A percentile compares a stretch with the other conserved stretches of the same genome.
These are phyloP conservation scores for Oreohelix idahoensis DNA, from an alignment of 1,140 invertebrate species.

Conservation along the genomic window DNA sequence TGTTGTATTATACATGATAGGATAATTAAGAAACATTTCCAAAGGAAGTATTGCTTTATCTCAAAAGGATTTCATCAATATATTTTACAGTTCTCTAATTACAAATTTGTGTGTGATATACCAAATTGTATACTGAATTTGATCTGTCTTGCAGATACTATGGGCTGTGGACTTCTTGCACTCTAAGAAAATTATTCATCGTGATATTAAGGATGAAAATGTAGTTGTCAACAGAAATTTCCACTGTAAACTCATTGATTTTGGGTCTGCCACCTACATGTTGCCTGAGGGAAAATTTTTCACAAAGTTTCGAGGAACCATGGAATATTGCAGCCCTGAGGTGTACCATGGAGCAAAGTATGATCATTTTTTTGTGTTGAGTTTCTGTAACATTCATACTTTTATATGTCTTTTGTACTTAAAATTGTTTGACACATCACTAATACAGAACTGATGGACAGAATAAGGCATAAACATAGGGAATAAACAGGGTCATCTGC, in stretches of 20 bases:
- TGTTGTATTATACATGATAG: too few relatives aligned
- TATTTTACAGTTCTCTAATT: too few relatives aligned
- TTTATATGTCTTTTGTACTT: too few relatives aligned
- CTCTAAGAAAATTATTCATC: slow-evolving; percentile 79
- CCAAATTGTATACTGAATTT: neutral
- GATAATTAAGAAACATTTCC: too few relatives aligned
- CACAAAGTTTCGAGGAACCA: slow-evolving; percentile 85
- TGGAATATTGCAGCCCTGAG: slow-evolving; percentile 86
- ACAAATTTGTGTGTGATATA: too few relatives aligned
- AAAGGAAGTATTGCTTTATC: too few relatives aligned
- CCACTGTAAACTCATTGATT: slow-evolving; percentile 85
- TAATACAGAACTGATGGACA: too few relatives aligned
- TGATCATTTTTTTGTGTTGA: slow-evolving; percentile 48
- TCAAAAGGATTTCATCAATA: too few relatives aligned
- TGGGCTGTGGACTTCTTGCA: slow-evolving; percentile 82
- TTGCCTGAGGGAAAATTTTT: slow-evolving; percentile 79
- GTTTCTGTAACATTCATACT: too few relatives aligned
- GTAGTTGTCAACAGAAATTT: slow-evolving; percentile 84
- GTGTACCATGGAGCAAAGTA: slow-evolving; percentile 83
- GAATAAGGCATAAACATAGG: too few relatives aligned
- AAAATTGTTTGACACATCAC: too few relatives aligned
- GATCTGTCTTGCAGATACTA: slow-evolving; percentile 75
- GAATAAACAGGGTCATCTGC: too few relatives aligned
- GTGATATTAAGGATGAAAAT: slow-evolving; percentile 86
- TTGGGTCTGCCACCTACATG: slow-evolving; percentile 82